These are phyloP conservation scores for Eurypyga helias DNA, from an alignment of 2,113 vertebrate genomes.

Conservation along the genomic window DNA sequence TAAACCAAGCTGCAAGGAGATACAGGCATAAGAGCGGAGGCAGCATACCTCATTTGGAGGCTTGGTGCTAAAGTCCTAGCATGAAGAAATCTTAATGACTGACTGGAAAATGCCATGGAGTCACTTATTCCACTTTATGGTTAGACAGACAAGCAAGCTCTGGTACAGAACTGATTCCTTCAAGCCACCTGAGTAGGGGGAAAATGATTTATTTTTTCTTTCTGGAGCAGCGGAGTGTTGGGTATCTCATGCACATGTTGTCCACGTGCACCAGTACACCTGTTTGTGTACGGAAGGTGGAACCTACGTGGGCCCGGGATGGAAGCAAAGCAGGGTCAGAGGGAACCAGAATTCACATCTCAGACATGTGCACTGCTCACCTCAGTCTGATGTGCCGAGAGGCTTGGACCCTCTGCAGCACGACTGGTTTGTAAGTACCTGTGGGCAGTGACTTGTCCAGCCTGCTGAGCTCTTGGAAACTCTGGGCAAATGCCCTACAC, in stretches of 20 bases:
- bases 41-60: background rate
- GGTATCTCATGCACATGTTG: accelerated
- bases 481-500: accelerated
- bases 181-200: background rate
- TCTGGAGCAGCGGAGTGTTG: too few species aligned
- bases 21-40: background rate
- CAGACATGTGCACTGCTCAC: accelerated
- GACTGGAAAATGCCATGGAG: background rate
- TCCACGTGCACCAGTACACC: too few species aligned
- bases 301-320: background rate
- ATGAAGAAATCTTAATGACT: background rate
- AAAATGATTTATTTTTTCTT: background rate
- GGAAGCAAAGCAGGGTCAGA: background rate
- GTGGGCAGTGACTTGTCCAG: background rate
- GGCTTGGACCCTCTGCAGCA: accelerated
- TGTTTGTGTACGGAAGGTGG: background rate
- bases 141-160: background rate
- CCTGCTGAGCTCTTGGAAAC: background rate
- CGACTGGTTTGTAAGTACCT: too few species aligned
- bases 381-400: background rate
- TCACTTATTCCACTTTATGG: background rate
- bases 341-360: background rate
- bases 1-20: background rate
- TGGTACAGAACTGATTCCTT: background rate
- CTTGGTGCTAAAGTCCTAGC: background rate